Conservation (phyloP, 2,113 vertebrate genomes). For the Nannospalax galili region DNA sequence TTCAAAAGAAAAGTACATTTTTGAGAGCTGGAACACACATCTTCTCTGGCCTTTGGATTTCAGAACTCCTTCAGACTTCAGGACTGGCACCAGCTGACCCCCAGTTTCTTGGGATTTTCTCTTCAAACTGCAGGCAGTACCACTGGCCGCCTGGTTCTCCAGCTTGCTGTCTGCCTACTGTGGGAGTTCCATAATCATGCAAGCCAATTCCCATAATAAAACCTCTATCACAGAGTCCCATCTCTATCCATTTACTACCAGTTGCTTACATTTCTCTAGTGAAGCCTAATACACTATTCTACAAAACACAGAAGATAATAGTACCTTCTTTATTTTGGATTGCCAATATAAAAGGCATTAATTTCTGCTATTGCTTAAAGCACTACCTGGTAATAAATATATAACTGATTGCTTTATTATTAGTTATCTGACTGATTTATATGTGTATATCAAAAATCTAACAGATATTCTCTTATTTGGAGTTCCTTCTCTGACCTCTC, state of each 20-base stretch:
- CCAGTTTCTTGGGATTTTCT: neutral
- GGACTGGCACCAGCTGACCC: neutral
- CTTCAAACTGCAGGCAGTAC: neutral
- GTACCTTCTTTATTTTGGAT: neutral
- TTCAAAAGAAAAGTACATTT: neutral
- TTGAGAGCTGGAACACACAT: neutral
- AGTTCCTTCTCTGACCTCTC: neutral
- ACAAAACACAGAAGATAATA: neutral
- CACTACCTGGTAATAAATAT: neutral
- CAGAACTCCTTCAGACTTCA: neutral
- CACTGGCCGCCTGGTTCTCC: neutral
- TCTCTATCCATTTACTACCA: neutral
- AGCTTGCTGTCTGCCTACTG: neutral
- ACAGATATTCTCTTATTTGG: neutral
- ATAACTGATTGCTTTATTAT: neutral
- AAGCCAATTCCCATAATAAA: neutral
- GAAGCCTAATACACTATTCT: neutral
- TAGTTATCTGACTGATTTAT: neutral
- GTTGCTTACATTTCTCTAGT: neutral
- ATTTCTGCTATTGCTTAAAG: neutral
- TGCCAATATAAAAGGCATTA: neutral
- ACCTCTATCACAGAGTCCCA: neutral
- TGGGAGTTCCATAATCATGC: neutral
- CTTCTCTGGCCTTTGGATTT: neutral
- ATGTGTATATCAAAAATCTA: conserved; percentile 32